These are phyloP conservation scores for Plestiodon gilberti DNA, from an alignment of 2,113 vertebrate genomes.

Conservation along the genomic window DNA sequence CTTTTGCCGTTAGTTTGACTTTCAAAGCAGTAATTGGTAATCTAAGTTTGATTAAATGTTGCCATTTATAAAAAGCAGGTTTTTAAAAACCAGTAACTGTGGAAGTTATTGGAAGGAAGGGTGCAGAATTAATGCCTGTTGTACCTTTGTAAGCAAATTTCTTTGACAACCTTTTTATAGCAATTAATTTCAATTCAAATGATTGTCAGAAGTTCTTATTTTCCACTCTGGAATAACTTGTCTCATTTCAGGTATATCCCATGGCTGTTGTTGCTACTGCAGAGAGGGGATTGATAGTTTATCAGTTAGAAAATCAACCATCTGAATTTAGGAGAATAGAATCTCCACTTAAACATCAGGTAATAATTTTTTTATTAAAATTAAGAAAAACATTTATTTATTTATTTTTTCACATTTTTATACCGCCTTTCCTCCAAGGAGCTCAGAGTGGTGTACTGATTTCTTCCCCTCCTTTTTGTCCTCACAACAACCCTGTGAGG, in stretches of 20 bases:
- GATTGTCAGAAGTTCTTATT: not conserved
- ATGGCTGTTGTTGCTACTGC: constrained; percentile 98
- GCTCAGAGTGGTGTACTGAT: too few relatives aligned
- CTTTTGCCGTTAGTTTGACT: not conserved
- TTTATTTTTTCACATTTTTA: too few relatives aligned
- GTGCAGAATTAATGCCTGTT: not conserved
- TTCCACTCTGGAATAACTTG: not conserved
- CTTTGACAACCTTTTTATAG: not conserved
- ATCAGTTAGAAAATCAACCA: constrained; percentile 96
- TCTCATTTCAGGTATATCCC: constrained; percentile 86
- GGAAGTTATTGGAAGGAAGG: not conserved
- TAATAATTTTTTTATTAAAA: too few relatives aligned
- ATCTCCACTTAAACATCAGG: constrained; percentile 98
- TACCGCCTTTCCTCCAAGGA: too few relatives aligned
- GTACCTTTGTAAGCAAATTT: not conserved
- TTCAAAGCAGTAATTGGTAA: not conserved
- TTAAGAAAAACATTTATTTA: too few relatives aligned
- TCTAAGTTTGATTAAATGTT: not conserved
- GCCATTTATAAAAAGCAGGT: not conserved
- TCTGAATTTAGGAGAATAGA: constrained; percentile 97
- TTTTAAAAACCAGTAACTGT: not conserved
- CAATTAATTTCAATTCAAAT: not conserved
- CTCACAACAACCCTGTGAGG: too few relatives aligned
- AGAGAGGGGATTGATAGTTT: constrained; percentile 95
- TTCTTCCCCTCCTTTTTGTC: too few relatives aligned